These are phyloP conservation scores for Trachythela sp. DNA, from an alignment of 64 coral and sea anemone genomes.

Conservation along the genomic window DNA sequence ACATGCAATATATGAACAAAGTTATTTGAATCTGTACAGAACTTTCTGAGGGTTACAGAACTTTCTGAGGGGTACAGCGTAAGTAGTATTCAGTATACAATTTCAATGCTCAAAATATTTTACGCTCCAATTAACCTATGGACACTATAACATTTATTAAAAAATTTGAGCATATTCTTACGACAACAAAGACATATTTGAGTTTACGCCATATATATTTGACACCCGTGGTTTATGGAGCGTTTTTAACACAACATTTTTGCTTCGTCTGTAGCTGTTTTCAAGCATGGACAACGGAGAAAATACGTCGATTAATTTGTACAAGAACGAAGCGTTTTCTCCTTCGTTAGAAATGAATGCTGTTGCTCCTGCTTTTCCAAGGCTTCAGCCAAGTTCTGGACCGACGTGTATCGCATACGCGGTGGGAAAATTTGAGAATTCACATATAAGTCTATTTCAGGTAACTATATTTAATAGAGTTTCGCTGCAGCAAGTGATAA, in stretches of 20 bases:
- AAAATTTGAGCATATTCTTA: background rate
- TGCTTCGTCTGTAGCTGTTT: background rate
- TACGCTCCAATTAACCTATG: background rate
- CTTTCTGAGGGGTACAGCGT: no score
- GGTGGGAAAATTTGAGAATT: background rate
- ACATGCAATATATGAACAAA: no score
- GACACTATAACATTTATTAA: no score
- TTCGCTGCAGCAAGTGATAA: no score
- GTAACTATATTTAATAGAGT: background rate
- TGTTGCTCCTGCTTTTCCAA: background rate
- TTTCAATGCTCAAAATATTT: no score
- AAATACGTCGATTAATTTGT: background rate
- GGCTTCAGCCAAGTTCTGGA: background rate
- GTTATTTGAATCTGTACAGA: no score
- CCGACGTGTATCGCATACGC: background rate
- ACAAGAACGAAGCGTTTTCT: background rate
- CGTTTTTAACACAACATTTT: background rate
- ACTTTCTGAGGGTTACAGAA: no score
- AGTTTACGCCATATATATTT: no score
- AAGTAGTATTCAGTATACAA: no score
- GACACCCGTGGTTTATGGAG: background rate
- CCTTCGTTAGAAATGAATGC: background rate
- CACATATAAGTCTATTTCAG: background rate
- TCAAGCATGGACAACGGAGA: background rate
- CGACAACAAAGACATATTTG: background rate